Conservation (phyloP, 2,113 vertebrate genomes). For the Seriola aureovittata region DNA sequence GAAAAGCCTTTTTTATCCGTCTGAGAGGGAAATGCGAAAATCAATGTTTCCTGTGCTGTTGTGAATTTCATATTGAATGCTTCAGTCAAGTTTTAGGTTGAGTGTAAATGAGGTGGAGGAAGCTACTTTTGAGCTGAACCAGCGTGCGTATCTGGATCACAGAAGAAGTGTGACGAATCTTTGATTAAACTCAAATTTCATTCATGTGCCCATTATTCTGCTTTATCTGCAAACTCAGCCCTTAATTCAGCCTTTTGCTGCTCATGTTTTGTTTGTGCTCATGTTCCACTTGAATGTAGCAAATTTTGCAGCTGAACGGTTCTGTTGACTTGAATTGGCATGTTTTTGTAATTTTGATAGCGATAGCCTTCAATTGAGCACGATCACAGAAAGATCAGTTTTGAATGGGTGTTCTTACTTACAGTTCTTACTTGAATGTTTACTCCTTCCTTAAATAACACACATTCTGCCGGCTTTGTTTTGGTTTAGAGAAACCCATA, state of each 20-base stretch:
- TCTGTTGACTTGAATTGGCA: slow-evolving; percentile 34
- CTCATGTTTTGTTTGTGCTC: slow-evolving; percentile 27
- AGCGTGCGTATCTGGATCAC: background rate
- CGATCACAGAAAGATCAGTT: background rate
- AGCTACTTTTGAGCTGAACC: slow-evolving; percentile 27
- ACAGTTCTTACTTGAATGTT: slow-evolving; percentile 17
- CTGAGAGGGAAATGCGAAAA: background rate
- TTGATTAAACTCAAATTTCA: slow-evolving; percentile 8
- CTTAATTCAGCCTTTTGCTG: slow-evolving; percentile 26
- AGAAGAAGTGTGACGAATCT: slow-evolving; percentile 2
- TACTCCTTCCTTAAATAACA: background rate
- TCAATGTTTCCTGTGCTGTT: background rate
- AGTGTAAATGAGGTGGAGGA: slow-evolving; percentile 17
- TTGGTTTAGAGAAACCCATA: background rate
- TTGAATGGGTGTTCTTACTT: background rate
- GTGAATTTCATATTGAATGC: background rate
- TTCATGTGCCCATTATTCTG: slow-evolving; percentile 11
- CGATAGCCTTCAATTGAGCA: background rate
- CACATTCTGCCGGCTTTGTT: background rate
- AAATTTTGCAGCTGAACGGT: slow-evolving; percentile 35
- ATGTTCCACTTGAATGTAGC: slow-evolving; percentile 65
- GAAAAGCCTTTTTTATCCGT: background rate
- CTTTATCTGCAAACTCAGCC: slow-evolving; percentile 21
- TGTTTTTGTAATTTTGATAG: slow-evolving; percentile 31
- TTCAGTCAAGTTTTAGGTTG: slow-evolving; percentile 16